Percentiles rank a stretch among this genome's conserved stretches.
phyloP scores from a whole-genome alignment of 2,888 invertebrate genomes.

The Synergus laeviventris region DNA sequence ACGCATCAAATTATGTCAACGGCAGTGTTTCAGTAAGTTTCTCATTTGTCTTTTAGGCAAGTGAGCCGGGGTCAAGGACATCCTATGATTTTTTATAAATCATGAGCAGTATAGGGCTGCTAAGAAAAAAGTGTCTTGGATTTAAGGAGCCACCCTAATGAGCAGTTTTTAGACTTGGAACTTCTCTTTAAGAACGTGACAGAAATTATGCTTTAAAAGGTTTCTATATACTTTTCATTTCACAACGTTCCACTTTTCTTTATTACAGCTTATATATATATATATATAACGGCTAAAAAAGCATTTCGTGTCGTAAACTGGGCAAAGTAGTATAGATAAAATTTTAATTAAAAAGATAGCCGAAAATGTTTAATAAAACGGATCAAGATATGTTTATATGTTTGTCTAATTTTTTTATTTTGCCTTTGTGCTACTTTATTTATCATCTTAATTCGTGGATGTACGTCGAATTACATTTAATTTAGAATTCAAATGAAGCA shows the following conservation, averaged over 20 bases:
- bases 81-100: slow-evolving; percentile 31
- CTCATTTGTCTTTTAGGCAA: slow-evolving; percentile 14
- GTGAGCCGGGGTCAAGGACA: slow-evolving; percentile 41
- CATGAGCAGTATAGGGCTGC: not conserved
- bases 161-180: slow-evolving; percentile 1
- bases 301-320: no score
- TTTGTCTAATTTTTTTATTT: not conserved
- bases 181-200: slow-evolving; percentile 20
- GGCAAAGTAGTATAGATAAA: not conserved
- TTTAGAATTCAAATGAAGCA: slow-evolving; percentile 18
- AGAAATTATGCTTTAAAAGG: slow-evolving; percentile 9
- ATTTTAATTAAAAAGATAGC: not conserved
- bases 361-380: no score
- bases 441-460: not conserved
- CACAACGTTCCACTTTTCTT: not conserved
- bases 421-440: not conserved
- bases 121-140: not conserved
- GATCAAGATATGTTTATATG: no score
- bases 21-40: slow-evolving; percentile 6
- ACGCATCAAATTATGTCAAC: slow-evolving; percentile 20
- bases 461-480: not conserved
- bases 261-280: no score
- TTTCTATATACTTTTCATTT: slow-evolving; percentile 3
- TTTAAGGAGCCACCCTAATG: not conserved
- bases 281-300: no score